Evolutionary conservation across 1,140 invertebrate genomes (phyloP).

Genomic region (Acromyrmex echinatior): DNA sequence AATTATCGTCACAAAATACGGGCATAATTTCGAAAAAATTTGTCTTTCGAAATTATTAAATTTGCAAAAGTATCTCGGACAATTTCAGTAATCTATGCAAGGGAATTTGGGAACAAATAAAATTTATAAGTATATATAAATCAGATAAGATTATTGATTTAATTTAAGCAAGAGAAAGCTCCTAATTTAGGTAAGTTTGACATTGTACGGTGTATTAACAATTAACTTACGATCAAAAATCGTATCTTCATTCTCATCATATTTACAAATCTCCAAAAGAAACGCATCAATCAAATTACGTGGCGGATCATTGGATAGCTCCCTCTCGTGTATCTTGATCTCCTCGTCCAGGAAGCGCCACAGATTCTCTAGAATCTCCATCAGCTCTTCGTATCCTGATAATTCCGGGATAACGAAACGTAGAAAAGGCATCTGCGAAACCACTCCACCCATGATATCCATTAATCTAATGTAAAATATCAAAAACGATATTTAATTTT

Average conservation of each 20-base stretch:
- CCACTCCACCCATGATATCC: conserved; percentile 90
- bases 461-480: conserved; percentile 81
- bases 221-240: conserved; percentile 80
- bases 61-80: background rate
- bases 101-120: background rate
- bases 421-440: conserved; percentile 90
- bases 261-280: conserved; percentile 87
- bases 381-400: conserved; percentile 88
- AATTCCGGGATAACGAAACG: conserved; percentile 88
- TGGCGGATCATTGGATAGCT: conserved; percentile 85
- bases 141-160: background rate
- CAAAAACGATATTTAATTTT: background rate
- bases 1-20: background rate
- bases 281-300: conserved; percentile 91
- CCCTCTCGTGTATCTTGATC: conserved; percentile 87
- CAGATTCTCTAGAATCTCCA: conserved; percentile 82
- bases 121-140: background rate
- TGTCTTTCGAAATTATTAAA: no score
- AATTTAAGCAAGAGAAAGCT: background rate
- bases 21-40: background rate
- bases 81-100: background rate
- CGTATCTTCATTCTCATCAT: conserved; percentile 36
- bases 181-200: background rate
- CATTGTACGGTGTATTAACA: background rate
- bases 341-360: conserved; percentile 85